Evolutionary conservation across 2,888 invertebrate species (phyloP).

Genomic region (Cerceris ruficornis): DNA sequence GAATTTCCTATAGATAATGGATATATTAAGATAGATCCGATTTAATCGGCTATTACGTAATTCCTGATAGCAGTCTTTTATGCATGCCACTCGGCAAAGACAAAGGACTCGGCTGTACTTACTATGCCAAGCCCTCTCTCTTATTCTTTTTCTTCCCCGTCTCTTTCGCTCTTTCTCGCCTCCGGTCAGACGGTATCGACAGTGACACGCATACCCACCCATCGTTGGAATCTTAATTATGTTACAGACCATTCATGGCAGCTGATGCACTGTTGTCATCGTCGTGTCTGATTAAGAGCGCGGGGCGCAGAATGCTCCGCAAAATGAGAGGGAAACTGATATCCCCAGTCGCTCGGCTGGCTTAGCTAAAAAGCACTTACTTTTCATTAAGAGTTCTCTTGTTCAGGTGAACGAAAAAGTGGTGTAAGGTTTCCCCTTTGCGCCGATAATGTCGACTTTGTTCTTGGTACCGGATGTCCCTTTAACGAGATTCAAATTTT

Average conservation of each 20-base stretch:
- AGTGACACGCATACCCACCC: slow-evolving; percentile 40
- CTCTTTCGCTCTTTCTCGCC: slow-evolving; percentile 16
- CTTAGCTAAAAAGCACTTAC: slow-evolving; percentile 6
- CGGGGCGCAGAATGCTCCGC: neutral
- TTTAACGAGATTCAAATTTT: too few relatives aligned
- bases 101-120: slow-evolving; percentile 52
- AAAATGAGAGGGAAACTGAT: slow-evolving; percentile 1
- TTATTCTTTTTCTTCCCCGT: neutral
- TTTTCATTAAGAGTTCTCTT: neutral
- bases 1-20: slow-evolving; percentile 18
- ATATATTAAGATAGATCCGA: slow-evolving; percentile 39
- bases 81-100: slow-evolving; percentile 46
- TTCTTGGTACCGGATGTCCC: too few relatives aligned
- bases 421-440: too few relatives aligned
- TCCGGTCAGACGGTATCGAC: slow-evolving; percentile 15
- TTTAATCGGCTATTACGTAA: slow-evolving; percentile 30
- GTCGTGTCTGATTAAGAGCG: slow-evolving; percentile 57
- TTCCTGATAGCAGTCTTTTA: slow-evolving; percentile 28
- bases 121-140: neutral
- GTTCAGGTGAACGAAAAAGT: too few relatives aligned
- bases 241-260: slow-evolving; percentile 70
- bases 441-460: too few relatives aligned
- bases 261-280: slow-evolving; percentile 61
- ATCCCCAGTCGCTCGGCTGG: neutral
- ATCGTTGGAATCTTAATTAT: slow-evolving; percentile 75